Evolutionary conservation across 2,888 invertebrate genomes (phyloP), one percentile per base, ranked within the genome.

Genomic region (Entomobrya multifasciata): DNA sequence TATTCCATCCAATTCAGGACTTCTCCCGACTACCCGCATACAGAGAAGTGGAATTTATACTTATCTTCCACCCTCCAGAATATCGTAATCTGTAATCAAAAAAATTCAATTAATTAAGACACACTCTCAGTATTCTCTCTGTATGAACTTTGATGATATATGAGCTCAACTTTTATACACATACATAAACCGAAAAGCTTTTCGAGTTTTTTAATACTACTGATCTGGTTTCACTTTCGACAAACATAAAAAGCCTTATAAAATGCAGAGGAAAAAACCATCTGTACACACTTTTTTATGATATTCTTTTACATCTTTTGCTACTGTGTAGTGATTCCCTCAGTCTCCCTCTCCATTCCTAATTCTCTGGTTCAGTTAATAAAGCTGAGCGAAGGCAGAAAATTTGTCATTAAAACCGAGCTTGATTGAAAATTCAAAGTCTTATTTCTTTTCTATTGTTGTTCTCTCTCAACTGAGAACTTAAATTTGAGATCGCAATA

Each of bases 361-460:
- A 57, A 57, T 15, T 22, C 55, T 70, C n/a, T 47, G 25, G 62
- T 47, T 65, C 22, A 60, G 74, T 62, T 84, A 65, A 86, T 74
- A 55, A 74, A 52, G 74, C 74, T 74, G 52, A 80, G 86, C 27
- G 15, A 57, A 80, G 65, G 52, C 72, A 57, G 76, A 74, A 80
- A 85, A 76, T 74, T 80, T 81, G 86, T 86, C 86, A 86, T 86
- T 86, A 86, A 86, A 86, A 76, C 86, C 62, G 30, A 72, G 49
- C 74, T 74, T 86, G 86, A 86, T 86, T 86, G 86, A 86, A 86
- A 86, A 86, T 86, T 86, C 86, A 86, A 79, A 86, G 80, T 65
- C 52, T 86, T 79, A 60, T 57, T 77, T 20, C 77, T 44, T 44
- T 81, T 72, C 81, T 62, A 72, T 81, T 81, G 81, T 81, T 77